Evolutionary conservation across 1,140 invertebrate genomes (phyloP), one percentile per base, ranked within the genome.

Genomic region (Cherax quadricarinatus): DNA sequence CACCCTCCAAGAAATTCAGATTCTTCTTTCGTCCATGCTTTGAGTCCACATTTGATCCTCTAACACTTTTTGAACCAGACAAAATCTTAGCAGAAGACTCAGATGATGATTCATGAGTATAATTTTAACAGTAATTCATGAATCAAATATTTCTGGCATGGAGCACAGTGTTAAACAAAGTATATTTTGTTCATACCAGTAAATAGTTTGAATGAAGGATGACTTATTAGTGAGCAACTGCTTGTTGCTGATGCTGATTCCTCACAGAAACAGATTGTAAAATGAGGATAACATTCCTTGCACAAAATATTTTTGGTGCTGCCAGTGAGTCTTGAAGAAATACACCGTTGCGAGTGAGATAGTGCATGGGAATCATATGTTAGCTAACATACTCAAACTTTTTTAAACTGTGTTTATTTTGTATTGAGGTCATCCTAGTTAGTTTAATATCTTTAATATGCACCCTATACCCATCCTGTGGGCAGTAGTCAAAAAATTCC

Each of bases 1-100:
- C 91, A 62, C 91, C 91, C 24, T 12, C 53, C 16, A 92, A 92
- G 62, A 87, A 62, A 21, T 66, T 70, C 21, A 89, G n/a, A 83
- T 87, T 92, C 53, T 95, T 97, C 91, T 96, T 97, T 94, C 95
- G 96, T 85, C 96, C 96, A 60, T 97, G 97, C 94, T 97, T 97
- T 95, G 96, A 97, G 94, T 95, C 95, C n/a, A 97, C 97, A 41
- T 96, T 96, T 93, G 95, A 97, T 94, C 96, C 96, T 24, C 49
- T 73, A 21, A 51, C 80, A 30, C 30, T 92, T 10, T 75, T 85
- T 53, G 91, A 85, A 41, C 86, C 87, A 49, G 60, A 87, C 60
- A 57, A 24, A 18, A 85, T 92, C 41, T 84, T 92, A 49, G 88
- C 91, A 21, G 79, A 73, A 48, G 91, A 92, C 86, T 92, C 91